Evolutionary conservation across 2,888 invertebrate genomes (phyloP).

Genomic region (Chesias legatella): DNA sequence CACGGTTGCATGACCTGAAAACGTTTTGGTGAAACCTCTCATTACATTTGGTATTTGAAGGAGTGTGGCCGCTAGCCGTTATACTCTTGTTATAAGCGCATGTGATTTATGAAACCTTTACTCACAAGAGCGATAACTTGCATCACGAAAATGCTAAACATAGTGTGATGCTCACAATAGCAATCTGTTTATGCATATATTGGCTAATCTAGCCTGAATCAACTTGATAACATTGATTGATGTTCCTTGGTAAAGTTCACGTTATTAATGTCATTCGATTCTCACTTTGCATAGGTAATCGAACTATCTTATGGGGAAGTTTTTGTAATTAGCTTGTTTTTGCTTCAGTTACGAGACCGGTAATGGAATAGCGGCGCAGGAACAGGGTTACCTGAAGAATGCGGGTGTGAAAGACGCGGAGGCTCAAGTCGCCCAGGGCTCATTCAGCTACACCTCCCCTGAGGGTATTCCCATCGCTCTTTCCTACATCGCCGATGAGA

Average conservation of each 20-base stretch:
- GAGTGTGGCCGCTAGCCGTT: constrained; percentile 34
- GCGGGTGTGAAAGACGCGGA: constrained; percentile 83
- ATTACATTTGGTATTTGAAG: constrained; percentile 61
- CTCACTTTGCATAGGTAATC: constrained; percentile 6
- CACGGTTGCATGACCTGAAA: constrained; percentile 45
- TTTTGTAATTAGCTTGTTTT: constrained; percentile 20
- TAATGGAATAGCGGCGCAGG: constrained; percentile 86
- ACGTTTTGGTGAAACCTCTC: constrained; percentile 48
- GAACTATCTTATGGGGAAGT: not conserved
- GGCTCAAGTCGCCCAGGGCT: constrained; percentile 85
- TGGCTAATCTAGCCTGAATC: constrained; percentile 2
- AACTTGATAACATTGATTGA: constrained; percentile 21
- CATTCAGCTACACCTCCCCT: constrained; percentile 85
- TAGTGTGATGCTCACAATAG: constrained; percentile 5
- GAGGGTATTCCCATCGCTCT: constrained; percentile 84
- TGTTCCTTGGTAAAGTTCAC: constrained; percentile 21
- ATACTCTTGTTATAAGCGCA: constrained; percentile 35
- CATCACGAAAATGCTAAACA: constrained; percentile 14
- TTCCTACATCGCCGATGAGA: constrained; percentile 86
- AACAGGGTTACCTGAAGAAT: constrained; percentile 86
- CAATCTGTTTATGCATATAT: constrained; percentile 1
- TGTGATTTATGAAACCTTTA: constrained; percentile 42
- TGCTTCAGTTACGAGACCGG: constrained; percentile 84
- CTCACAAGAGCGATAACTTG: constrained; percentile 23
- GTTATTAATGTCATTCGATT: constrained; percentile 13